These are phyloP conservation scores for Syrphus vitripennis DNA, from an alignment of 2,888 invertebrate species.

Conservation along the genomic window DNA sequence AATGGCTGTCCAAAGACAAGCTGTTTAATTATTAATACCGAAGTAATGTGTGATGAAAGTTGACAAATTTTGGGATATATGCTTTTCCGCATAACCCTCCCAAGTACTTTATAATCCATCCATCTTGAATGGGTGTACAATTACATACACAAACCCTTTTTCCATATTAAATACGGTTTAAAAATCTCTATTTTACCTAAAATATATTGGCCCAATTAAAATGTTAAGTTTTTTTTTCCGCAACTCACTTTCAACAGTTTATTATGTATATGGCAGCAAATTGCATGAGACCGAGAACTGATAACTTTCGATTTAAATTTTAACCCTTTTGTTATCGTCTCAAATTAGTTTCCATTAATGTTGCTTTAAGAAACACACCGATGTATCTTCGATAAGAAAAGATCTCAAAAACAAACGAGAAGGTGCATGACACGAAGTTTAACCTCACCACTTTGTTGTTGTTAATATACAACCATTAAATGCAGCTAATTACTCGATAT, in stretches of 20 bases:
- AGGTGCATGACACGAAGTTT: conserved; percentile 32
- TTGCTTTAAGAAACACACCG: conserved; percentile 39
- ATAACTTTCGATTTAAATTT: conserved; percentile 38
- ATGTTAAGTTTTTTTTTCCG: conserved; percentile 7
- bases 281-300: conserved; percentile 1
- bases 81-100: too few species aligned
- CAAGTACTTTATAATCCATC: too few species aligned
- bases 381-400: conserved; percentile 34
- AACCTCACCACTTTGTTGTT: conserved; percentile 32
- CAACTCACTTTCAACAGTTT: neutral
- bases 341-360: conserved; percentile 60
- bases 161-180: too few species aligned
- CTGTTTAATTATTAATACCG: too few species aligned
- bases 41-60: too few species aligned
- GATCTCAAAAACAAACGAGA: neutral
- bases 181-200: neutral
- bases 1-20: too few species aligned
- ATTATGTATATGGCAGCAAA: conserved; percentile 6
- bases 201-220: neutral
- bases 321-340: conserved; percentile 45
- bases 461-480: conserved; percentile 67
- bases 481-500: conserved; percentile 68
- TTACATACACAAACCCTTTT: too few species aligned
- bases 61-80: too few species aligned
- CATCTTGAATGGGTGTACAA: too few species aligned